Percentiles rank a stretch among this genome's conserved stretches.
Conservation (phyloP, 2,888 invertebrate genomes). For the Cephus pygmeus region DNA sequence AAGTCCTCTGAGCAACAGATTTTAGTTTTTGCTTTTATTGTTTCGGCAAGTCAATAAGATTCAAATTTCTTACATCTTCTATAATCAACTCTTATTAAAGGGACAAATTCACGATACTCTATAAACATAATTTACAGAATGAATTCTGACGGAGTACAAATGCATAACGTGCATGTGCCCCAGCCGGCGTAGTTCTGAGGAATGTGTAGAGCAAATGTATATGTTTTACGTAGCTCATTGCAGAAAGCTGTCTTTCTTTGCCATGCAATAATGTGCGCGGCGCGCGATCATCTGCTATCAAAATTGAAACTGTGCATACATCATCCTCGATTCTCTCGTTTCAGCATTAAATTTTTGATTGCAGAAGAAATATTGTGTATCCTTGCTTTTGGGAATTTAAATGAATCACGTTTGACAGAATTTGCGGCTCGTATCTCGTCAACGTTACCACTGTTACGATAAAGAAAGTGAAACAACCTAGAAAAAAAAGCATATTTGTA, state of each 20-base stretch:
- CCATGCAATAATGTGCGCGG: conserved; percentile 45
- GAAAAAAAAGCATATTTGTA: neutral
- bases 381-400: conserved; percentile 23
- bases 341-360: conserved; percentile 26
- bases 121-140: neutral
- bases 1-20: too few relatives aligned
- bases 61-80: neutral
- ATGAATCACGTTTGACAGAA: conserved; percentile 17
- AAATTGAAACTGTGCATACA: conserved; percentile 19
- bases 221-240: conserved; percentile 25
- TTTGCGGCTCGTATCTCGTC: neutral
- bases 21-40: too few relatives aligned
- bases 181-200: conserved; percentile 55
- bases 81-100: neutral
- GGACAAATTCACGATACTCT: neutral
- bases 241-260: conserved; percentile 55
- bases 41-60: neutral
- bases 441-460: neutral
- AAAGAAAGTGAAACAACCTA: neutral
- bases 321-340: conserved; percentile 20
- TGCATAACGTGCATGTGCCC: conserved; percentile 44
- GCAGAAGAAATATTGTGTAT: conserved; percentile 25
- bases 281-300: conserved; percentile 42
- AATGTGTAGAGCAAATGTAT: conserved; percentile 42
- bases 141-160: conserved; percentile 36